Evolutionary conservation across 2,797 vertebrate genomes (phyloP).

Genomic region (Prionace glauca): DNA sequence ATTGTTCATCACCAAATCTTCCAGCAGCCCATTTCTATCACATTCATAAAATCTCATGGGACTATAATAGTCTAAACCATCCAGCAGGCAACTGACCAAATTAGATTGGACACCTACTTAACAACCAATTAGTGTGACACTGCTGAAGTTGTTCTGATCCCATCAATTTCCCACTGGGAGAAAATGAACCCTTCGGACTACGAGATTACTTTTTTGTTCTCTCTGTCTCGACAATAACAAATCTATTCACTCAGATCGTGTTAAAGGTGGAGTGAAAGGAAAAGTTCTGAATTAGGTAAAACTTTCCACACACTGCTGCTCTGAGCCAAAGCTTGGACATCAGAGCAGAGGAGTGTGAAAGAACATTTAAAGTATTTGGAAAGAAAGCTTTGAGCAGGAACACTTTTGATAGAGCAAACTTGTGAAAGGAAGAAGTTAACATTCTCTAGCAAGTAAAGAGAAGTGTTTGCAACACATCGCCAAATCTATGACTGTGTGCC

Average conservation of each 20-base stretch:
- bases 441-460: not conserved
- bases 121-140: not conserved
- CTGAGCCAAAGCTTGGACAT: not conserved
- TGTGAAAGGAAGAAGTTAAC: not conserved
- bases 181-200: constrained; percentile 39
- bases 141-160: not conserved
- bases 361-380: not conserved
- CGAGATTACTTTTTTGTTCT: constrained; percentile 26
- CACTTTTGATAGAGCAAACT: not conserved
- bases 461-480: too few relatives aligned
- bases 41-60: constrained; percentile 66
- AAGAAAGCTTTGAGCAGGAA: not conserved
- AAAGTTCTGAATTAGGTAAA: not conserved
- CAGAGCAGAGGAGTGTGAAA: not conserved
- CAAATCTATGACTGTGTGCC: too few relatives aligned
- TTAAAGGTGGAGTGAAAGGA: too few relatives aligned
- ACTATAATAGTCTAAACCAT: constrained; percentile 49
- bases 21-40: constrained; percentile 76
- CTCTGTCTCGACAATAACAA: not conserved
- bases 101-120: not conserved
- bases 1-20: constrained; percentile 83
- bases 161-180: constrained; percentile 36
- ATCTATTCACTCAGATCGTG: too few relatives aligned
- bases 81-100: constrained; percentile 40
- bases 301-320: not conserved